Conservation (phyloP, 2,888 invertebrate species). For the Cordilura impudica region DNA sequence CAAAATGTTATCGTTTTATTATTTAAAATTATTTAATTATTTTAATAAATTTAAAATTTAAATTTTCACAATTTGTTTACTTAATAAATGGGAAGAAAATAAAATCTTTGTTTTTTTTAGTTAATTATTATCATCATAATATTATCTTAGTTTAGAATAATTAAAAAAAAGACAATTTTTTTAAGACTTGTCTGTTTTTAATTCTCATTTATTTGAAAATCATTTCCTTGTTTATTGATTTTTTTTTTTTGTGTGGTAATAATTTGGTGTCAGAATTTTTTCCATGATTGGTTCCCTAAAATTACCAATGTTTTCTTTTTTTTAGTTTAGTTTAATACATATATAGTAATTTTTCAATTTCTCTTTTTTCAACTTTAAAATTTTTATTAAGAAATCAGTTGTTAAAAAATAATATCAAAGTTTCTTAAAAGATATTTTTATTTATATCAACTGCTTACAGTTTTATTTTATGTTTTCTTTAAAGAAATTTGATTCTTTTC, state of each 20-base stretch:
- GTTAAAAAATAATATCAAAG: constrained; percentile 21
- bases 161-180: no score
- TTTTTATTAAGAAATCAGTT: constrained; percentile 28
- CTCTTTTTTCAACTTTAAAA: constrained; percentile 5
- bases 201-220: constrained; percentile 7
- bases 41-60: not conserved
- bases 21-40: not conserved
- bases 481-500: not conserved
- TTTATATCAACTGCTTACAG: constrained; percentile 33
- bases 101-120: not conserved
- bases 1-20: not conserved
- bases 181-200: not conserved
- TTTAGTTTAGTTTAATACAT: constrained; percentile 16
- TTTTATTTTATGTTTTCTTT: constrained; percentile 5
- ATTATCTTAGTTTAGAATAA: not conserved
- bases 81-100: not conserved
- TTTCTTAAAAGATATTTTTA: constrained; percentile 16
- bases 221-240: constrained; percentile 8
- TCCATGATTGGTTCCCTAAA: constrained; percentile 41
- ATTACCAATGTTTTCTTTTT: constrained; percentile 7
- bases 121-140: not conserved
- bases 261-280: constrained; percentile 41
- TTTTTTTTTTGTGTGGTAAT: constrained; percentile 6
- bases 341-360: constrained; percentile 4
- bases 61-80: not conserved